A percentile compares a stretch with the other conserved stretches of the same genome.
Evolutionary conservation across 2,888 invertebrate genomes (phyloP).

Genomic region (Platycheirus rosarum): DNA sequence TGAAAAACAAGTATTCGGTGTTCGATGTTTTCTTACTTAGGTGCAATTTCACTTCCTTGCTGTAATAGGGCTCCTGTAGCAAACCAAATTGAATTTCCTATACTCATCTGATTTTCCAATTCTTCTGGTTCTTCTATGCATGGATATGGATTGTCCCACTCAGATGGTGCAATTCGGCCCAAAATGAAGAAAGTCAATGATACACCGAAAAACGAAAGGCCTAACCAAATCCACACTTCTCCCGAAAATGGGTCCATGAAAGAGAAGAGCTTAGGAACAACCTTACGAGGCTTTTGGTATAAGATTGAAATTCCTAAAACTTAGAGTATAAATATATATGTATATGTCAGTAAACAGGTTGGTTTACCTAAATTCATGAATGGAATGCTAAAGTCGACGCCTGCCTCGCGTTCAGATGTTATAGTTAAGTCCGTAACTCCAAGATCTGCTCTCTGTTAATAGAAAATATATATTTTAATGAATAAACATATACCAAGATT

Average conservation of each 20-base stretch:
- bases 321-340: constrained; percentile 17
- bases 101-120: constrained; percentile 91
- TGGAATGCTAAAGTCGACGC: constrained; percentile 96
- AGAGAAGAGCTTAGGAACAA: constrained; percentile 93
- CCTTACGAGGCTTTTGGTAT: constrained; percentile 92
- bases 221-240: constrained; percentile 93
- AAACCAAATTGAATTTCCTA: constrained; percentile 94
- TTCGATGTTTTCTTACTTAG: constrained; percentile 85
- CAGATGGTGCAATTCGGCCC: constrained; percentile 91
- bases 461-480: too few species aligned
- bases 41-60: constrained; percentile 94
- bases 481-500: too few species aligned
- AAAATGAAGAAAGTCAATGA: constrained; percentile 91
- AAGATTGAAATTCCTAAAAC: constrained; percentile 92
- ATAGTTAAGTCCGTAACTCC: constrained; percentile 95
- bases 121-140: constrained; percentile 92
- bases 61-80: constrained; percentile 93
- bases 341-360: not conserved
- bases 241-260: constrained; percentile 95
- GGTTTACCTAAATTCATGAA: constrained; percentile 92
- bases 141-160: constrained; percentile 94
- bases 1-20: too few species aligned
- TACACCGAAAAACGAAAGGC: constrained; percentile 90
- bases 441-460: constrained; percentile 92
- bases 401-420: constrained; percentile 93